Evolutionary conservation across 2,113 vertebrate genomes (phyloP), one percentile per base, ranked within the genome.

Genomic region (Naja naja): DNA sequence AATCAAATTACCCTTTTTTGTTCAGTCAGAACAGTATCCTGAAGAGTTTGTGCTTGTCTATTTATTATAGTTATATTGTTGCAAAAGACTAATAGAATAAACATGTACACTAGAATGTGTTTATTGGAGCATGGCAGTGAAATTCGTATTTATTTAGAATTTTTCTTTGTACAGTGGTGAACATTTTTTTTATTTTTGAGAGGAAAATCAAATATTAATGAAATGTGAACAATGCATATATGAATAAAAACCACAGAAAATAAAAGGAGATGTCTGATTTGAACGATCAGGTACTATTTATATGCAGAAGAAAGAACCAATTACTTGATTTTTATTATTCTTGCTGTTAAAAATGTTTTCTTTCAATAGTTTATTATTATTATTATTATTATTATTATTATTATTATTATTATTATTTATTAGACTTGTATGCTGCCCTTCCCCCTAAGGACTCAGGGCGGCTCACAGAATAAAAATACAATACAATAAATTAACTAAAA

Each of bases 201-300:
- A 39, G 1, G 95, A n/a, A 1, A 88, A 60, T 93, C 95, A 96
- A 93, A 95, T 95, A 94, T 53, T 95, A 91, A 94, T 93, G 94
- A 96, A 94, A 89, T 97, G 96, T 96, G 39, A 94, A 94, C 93
- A 90, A 52, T 91, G 91, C 93, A 47, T 96, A 95, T 95, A 87
- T 94, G 89, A 94, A 94, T 69, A 94, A 94, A 94, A 94, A 95
- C 91, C 92, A 94, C 91, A 94, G 89, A 74, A 92, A 95, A 94
- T 93, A 95, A 96, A 92, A 97, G 95, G 94, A 90, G 94, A 96
- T 92, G 95, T 94, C 93, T 49, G 14, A 45, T 95, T 96, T 94
- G 58, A 96, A 94, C 91, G 95, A 93, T 97, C 96, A 96, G 97
- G 96, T 93, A 23, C 93, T 96, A 34, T 87, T 95, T 93, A 52